These are phyloP conservation scores for Heliornis fulica DNA, from an alignment of 2,113 vertebrate genomes.

Conservation along the genomic window DNA sequence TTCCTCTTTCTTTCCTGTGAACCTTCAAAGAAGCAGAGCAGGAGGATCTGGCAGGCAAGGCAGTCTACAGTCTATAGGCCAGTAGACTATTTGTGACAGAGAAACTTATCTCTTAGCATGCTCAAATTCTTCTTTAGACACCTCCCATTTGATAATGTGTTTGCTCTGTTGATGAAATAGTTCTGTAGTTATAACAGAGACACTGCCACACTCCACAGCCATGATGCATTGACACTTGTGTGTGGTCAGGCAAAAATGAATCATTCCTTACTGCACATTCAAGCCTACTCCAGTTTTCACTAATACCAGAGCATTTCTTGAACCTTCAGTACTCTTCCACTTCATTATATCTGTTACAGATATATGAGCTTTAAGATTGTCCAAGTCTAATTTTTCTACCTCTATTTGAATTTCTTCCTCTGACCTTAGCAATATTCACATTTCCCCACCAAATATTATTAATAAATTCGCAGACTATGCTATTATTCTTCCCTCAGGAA, in stretches of 20 bases:
- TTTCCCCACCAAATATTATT: neutral
- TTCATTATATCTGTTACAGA: neutral
- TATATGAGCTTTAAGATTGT: neutral
- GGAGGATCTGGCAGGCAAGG: neutral
- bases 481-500: neutral
- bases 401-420: neutral
- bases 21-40: neutral
- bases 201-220: neutral
- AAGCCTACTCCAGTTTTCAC: neutral
- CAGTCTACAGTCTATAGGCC: neutral
- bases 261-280: neutral
- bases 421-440: neutral
- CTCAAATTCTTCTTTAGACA: constrained; percentile 8
- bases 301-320: neutral
- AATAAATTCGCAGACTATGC: neutral
- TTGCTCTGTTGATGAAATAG: neutral
- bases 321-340: neutral
- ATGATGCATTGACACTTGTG: neutral
- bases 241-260: neutral
- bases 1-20: neutral
- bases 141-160: constrained; percentile 6
- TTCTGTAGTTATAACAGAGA: neutral
- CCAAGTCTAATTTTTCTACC: neutral
- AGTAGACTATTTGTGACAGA: neutral
- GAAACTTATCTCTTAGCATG: neutral